Evolutionary conservation across 1,140 invertebrate genomes (phyloP).

Genomic region (Aethina tumida): DNA sequence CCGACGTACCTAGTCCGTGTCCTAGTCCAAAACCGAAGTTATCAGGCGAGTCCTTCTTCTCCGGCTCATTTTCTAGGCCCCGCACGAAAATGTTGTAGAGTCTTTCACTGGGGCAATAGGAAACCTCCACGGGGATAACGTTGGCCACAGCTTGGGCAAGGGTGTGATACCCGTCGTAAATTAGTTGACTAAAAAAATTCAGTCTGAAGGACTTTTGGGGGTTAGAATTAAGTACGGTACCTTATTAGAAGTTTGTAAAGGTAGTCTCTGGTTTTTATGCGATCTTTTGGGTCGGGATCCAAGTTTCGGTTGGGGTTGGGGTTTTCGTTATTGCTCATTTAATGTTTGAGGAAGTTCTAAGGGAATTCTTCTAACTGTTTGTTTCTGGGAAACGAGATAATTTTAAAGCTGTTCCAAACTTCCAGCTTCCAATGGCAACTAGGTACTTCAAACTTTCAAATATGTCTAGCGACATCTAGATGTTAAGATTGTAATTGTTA

Average conservation of each 20-base stretch:
- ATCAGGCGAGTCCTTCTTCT: constrained; percentile 49
- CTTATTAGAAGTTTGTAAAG: constrained; percentile 83
- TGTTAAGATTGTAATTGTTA: too few species aligned
- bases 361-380: too few species aligned
- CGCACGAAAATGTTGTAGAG: constrained; percentile 75
- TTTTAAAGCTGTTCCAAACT: too few species aligned
- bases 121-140: constrained; percentile 75
- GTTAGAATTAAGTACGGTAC: constrained; percentile 43
- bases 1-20: too few species aligned
- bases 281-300: constrained; percentile 57
- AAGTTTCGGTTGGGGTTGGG: too few species aligned
- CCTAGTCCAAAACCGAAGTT: constrained; percentile 60
- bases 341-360: too few species aligned
- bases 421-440: too few species aligned
- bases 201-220: constrained; percentile 7
- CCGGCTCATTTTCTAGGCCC: constrained; percentile 81
- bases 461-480: too few species aligned
- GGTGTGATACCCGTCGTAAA: constrained; percentile 88
- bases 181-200: constrained; percentile 62
- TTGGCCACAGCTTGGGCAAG: constrained; percentile 75
- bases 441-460: too few species aligned
- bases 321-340: too few species aligned
- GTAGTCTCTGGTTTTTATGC: constrained; percentile 71
- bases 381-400: too few species aligned
- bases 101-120: constrained; percentile 89